Evolutionary conservation across 2,888 invertebrate genomes (phyloP).

Genomic region (Caenorhabditis sulstoni): DNA sequence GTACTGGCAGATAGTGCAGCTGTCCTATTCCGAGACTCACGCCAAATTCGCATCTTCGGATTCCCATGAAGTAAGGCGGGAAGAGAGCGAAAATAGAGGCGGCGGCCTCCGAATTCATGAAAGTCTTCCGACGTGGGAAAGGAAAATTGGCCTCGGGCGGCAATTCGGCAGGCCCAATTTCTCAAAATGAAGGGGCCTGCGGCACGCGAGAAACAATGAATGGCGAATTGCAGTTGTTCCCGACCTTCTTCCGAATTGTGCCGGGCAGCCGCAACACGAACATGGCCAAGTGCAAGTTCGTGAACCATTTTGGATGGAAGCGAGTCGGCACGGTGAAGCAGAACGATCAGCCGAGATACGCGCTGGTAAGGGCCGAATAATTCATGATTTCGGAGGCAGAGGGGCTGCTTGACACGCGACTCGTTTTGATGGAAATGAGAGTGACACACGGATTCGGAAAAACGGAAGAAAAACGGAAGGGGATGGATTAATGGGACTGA

Average conservation of each 20-base stretch:
- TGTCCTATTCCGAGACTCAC: constrained; percentile 80
- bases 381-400: constrained; percentile 31
- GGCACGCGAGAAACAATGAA: constrained; percentile 40
- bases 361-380: constrained; percentile 84
- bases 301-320: constrained; percentile 96
- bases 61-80: constrained; percentile 68
- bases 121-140: constrained; percentile 58
- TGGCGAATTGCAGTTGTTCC: constrained; percentile 74
- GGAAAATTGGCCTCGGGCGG: constrained; percentile 54
- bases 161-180: constrained; percentile 8
- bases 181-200: constrained; percentile 24
- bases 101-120: constrained; percentile 38
- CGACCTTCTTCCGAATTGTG: constrained; percentile 79
- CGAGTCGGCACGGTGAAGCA: constrained; percentile 96
- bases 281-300: constrained; percentile 85
- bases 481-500: constrained; percentile 47
- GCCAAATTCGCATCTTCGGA: constrained; percentile 79
- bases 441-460: constrained; percentile 32
- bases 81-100: background rate
- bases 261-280: constrained; percentile 78
- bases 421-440: constrained; percentile 48
- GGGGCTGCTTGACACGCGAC: constrained; percentile 38
- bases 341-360: constrained; percentile 91
- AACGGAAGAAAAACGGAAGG: constrained; percentile 2
- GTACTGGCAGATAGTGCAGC: constrained; percentile 93